Percentiles rank a stretch among this genome's conserved stretches.
Conservation (phyloP, 2,888 invertebrate genomes). For the Brassicogethes aeneus region DNA sequence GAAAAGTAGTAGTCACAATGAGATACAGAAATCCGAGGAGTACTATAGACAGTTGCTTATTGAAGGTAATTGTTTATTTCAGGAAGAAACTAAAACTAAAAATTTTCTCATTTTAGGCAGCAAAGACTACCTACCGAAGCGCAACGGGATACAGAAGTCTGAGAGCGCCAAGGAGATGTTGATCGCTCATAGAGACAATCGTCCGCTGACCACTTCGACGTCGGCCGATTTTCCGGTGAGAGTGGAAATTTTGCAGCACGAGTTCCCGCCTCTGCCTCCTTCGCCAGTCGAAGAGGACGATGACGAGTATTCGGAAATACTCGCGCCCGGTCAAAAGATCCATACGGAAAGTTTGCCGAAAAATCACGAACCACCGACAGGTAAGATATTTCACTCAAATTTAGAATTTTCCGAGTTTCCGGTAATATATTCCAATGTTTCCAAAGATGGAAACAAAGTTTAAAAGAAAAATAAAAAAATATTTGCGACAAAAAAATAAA, state of each 20-base stretch:
- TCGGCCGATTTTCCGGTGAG: slow-evolving; percentile 51
- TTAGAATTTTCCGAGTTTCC: no score
- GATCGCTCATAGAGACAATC: slow-evolving; percentile 43
- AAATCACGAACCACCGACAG: not conserved
- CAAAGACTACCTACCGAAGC: slow-evolving; percentile 39
- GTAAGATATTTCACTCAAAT: not conserved
- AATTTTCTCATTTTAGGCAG: not conserved
- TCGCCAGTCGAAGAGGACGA: slow-evolving; percentile 75
- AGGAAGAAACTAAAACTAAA: not conserved
- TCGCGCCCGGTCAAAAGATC: slow-evolving; percentile 43
- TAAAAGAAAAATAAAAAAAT: no score
- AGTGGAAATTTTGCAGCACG: slow-evolving; percentile 60
- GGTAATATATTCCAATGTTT: no score
- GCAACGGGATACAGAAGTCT: slow-evolving; percentile 63
- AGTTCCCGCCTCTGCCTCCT: slow-evolving; percentile 72
- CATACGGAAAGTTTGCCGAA: slow-evolving; percentile 50
- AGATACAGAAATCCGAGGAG: slow-evolving; percentile 44
- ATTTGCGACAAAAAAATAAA: no score
- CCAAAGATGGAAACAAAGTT: no score
- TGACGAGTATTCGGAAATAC: slow-evolving; percentile 63
- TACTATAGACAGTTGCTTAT: slow-evolving; percentile 35
- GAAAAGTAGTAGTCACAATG: slow-evolving; percentile 54
- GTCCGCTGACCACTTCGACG: slow-evolving; percentile 34
- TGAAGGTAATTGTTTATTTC: slow-evolving; percentile 31
- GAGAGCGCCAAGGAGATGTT: slow-evolving; percentile 67